Evolutionary conservation across 2,797 vertebrate species (phyloP), one percentile per base, ranked within the genome.

Genomic region (Pseudochirops cupreus): DNA sequence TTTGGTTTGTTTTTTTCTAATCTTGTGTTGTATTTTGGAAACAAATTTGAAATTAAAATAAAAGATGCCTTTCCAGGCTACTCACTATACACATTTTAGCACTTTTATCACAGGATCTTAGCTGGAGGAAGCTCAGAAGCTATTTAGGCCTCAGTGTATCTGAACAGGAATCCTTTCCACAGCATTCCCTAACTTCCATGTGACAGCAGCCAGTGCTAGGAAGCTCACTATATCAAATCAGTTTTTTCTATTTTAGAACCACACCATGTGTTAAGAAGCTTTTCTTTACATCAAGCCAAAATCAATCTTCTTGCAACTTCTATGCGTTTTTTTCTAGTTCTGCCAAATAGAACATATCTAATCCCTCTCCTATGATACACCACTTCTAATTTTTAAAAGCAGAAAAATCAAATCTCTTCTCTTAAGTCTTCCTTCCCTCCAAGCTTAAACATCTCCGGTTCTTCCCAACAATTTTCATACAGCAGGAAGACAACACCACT

Each of bases 1-100:
- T 59, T 59, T 59, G 28, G 29, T 31, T 33, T 90, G 3, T 12
- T 55, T 55, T 31, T 54, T 91, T 33, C 29, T 46, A 26, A 91
- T 91, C 50, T 52, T 52, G 90, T 55, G 12, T 18, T 52, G 39
- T 16, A 53, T 55, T 74, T 91, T 93, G 39, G 92, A 93, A 93
- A 58, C 93, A 50, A 82, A 56, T 50, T 94, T 96, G 56, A 96
- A 74, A 92, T 91, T 90, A 56, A 94, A 97, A 94, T 82, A 82
- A 39, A 87, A 87, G 21, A 87, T 26, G 24, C 39, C 39, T 87
- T 26, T 87, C 21, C 39, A 87, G 9, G 74, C 39, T 87, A 87
- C 39, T 87, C 39, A 74, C 39, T 46, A 26, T 26, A 46, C 24
- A 87, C 39, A 50, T 87, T 46, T 87, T 46, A 26, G 39, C 39